Evolutionary conservation across 2,113 vertebrate genomes (phyloP), one percentile per base, ranked within the genome.

Genomic region (Larimichthys polyactis): DNA sequence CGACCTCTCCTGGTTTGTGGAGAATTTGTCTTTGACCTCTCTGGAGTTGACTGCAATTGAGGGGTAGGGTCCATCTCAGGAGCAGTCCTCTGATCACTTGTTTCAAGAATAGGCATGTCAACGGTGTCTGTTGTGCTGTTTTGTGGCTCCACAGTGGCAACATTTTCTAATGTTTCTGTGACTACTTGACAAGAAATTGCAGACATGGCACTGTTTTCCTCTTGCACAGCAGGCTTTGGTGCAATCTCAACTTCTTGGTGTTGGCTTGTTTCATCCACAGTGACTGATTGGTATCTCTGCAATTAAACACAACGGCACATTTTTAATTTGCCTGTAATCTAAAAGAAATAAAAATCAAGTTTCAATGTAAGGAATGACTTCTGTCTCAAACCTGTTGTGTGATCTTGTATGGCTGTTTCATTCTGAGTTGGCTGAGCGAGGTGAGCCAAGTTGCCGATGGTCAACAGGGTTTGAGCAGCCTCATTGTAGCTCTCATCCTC

Each of bases 391-490:
- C 93, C 88, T 78, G 82, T 36, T 67, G 0, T 10, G 11, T 43
- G 52, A 67, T 84, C 82, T 55, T 71, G 32, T 12, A 14, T 2
- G 24, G 19, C 14, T 9, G 9, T 48, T 71, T 79, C 71, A 83
- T 58, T 77, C 63, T 88, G 76, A 29, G 51, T 32, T 10, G 81
- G 67, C 60, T 86, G 91, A 49, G 89, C 72, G 17, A 90, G 36
- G 4, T 90, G 90, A 80, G 84, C 51, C 6, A 95, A 87, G 87
- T 95, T 95, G 83, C 97, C 94, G 55, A 99, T 98, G 78, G 97
- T 96, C 90, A 99, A 93, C 76, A 99, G 94, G 54, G 97, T 96
- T 90, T 97, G 95, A 65, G 98, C 98, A 48, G 98, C 97, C 92
- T 99, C 97, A 1, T 96, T 93, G 84, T 96, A 97, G 93, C 96